Percentiles rank a stretch among this genome's conserved stretches.
Evolutionary conservation across 2,888 invertebrate species (phyloP).

Genomic region (Microchrysa polita): DNA sequence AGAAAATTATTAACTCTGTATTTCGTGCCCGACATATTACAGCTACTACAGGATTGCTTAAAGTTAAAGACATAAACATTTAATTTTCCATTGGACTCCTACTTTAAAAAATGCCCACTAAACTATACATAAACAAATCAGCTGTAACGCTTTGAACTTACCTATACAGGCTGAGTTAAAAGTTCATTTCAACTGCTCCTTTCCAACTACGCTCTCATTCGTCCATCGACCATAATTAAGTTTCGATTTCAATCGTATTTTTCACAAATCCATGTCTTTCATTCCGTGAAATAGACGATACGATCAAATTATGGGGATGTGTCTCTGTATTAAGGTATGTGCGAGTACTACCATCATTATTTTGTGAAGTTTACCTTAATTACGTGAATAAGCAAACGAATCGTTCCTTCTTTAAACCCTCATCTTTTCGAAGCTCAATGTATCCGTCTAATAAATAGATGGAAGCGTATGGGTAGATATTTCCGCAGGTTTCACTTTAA

Average conservation of each 20-base stretch:
- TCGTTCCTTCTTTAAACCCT: slow-evolving; percentile 14
- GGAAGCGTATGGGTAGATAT: slow-evolving; percentile 45
- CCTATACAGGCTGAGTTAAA: too few relatives aligned
- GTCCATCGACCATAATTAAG: slow-evolving; percentile 41
- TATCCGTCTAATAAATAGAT: slow-evolving; percentile 44
- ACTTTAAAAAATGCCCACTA: too few relatives aligned
- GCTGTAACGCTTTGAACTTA: too few relatives aligned
- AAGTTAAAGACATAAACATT: too few relatives aligned
- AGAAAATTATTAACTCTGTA: too few relatives aligned
- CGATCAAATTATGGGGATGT: not conserved
- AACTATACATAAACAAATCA: too few relatives aligned
- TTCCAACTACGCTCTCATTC: slow-evolving; percentile 9
- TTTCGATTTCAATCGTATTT: slow-evolving; percentile 43
- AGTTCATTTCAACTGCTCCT: not conserved
- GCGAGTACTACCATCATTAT: slow-evolving; percentile 7
- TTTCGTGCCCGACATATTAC: too few relatives aligned
- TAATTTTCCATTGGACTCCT: too few relatives aligned
- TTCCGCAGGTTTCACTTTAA: slow-evolving; percentile 49
- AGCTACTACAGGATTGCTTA: too few relatives aligned
- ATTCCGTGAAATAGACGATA: not conserved
- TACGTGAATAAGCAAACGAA: slow-evolving; percentile 23
- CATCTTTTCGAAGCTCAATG: slow-evolving; percentile 21
- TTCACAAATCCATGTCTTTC: slow-evolving; percentile 43
- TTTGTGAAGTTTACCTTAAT: slow-evolving; percentile 42
- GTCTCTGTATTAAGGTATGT: slow-evolving; percentile 22